Base-by-base conservation (phyloP, 2,113 vertebrate species). In the Vimba vimba region DNA sequence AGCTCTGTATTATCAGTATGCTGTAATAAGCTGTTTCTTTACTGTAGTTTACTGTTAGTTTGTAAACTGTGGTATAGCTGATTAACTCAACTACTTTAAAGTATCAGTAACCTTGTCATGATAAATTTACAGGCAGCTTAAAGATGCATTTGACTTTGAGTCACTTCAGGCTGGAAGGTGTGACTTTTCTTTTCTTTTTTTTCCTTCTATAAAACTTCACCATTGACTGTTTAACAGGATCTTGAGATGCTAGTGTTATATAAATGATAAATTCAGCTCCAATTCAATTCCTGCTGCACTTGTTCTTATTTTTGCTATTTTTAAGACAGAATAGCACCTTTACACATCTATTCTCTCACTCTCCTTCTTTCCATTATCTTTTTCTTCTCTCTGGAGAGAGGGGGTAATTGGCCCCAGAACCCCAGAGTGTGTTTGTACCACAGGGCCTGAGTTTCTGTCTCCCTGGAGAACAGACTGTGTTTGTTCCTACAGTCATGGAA, bases 331-430 rank as follows among this genome's bases (percentile, higher is more conserved):
- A 50, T 27, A 33, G 15, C 17, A 77, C 0, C 15, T 69, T 36
- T 36, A 15, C 25, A 13, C 15, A n/a, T 50, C 23, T 73, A 43
- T 60, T 86, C 25, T 78, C 47, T 36, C 45, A 82, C 23, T 66
- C 69, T 73, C 7, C 68, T 69, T 79, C 27, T 71, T 85, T 78
- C 79, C 25, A 12, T 71, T 27, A 60, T 19, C 27, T 10, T 69
- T 52, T 71, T 75, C 62, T 79, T 55, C 60, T 84, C 30, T 79
- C 64, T 82, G 55, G 64, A 55, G 86, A 27, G 52, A 47, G 21
- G 68, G 30, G 68, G 73, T 90, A 87, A 90, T 90, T 88, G 74
- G 82, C 64, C 82, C 78, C 82, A 69, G 82, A 76, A 87, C 50
- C 79, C 79, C 78, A 59, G 23, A 57, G 82, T 57, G 71, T 75